A percentile compares a stretch with the other conserved stretches of the same genome.
Evolutionary conservation across 2,113 vertebrate species (phyloP).

Genomic region (Apeltes quadracus): DNA sequence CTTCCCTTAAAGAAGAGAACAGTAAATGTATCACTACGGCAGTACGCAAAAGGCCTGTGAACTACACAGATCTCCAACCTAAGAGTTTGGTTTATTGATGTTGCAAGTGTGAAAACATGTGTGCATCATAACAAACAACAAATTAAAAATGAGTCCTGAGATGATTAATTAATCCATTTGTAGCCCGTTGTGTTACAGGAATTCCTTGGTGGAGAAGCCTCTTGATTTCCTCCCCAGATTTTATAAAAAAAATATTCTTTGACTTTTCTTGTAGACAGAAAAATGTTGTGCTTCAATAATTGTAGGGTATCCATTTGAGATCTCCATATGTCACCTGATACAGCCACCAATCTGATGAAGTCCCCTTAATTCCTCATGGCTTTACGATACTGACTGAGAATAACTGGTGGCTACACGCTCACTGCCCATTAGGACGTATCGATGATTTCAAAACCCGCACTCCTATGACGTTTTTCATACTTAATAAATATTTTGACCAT

Average conservation of each 20-base stretch:
- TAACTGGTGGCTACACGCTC: slow-evolving; percentile 59
- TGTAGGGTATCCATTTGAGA: background rate
- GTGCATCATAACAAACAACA: slow-evolving; percentile 1
- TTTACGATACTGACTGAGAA: slow-evolving; percentile 54
- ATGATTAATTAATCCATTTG: slow-evolving; percentile 42
- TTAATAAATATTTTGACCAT: slow-evolving; percentile 29
- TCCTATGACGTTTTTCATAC: slow-evolving; percentile 23
- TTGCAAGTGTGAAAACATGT: slow-evolving; percentile 37
- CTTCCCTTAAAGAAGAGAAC: slow-evolving; percentile 5
- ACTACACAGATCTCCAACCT: slow-evolving; percentile 6
- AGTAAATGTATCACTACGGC: slow-evolving; percentile 9
- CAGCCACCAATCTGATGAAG: slow-evolving; percentile 26
- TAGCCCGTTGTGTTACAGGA: slow-evolving; percentile 7
- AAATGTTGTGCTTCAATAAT: slow-evolving; percentile 4
- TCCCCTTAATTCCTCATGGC: slow-evolving; percentile 50
- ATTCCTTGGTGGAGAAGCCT: slow-evolving; percentile 1
- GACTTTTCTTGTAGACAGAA: slow-evolving; percentile 5
- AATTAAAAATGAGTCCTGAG: slow-evolving; percentile 55
- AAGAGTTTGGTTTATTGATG: slow-evolving; percentile 1
- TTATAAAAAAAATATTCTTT: slow-evolving; percentile 26
- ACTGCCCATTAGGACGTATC: slow-evolving; percentile 38
- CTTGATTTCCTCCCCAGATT: background rate
- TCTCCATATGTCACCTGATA: slow-evolving; percentile 5
- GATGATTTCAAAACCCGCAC: slow-evolving; percentile 19
- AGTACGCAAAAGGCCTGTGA: slow-evolving; percentile 26